Percentiles rank a stretch among this genome's conserved stretches.
These are phyloP conservation scores for Choristoneura rosaceana DNA, from an alignment of 2,888 invertebrate species.

Conservation along the genomic window DNA sequence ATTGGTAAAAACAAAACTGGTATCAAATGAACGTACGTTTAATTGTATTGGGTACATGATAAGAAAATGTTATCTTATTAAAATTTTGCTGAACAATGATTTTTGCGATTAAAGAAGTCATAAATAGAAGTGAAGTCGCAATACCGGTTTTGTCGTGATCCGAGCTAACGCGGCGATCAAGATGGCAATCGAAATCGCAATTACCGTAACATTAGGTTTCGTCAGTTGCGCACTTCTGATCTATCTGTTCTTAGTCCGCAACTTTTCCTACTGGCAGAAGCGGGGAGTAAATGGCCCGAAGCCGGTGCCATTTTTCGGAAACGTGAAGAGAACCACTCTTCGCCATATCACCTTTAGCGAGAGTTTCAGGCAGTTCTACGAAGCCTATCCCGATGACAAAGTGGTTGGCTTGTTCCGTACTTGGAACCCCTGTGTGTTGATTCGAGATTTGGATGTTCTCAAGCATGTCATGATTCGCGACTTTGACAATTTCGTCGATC, in stretches of 20 bases:
- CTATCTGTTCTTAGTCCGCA: conserved; percentile 17
- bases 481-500: conserved; percentile 40
- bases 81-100: neutral
- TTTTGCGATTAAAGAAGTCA: neutral
- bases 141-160: too few species aligned
- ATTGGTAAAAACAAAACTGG: neutral
- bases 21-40: neutral
- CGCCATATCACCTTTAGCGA: conserved; percentile 19
- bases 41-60: neutral
- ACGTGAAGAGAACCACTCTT: conserved; percentile 12
- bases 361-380: conserved; percentile 9
- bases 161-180: neutral
- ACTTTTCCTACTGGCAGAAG: conserved; percentile 28
- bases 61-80: neutral
- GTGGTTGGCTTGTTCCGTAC: conserved; percentile 39
- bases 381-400: conserved; percentile 24
- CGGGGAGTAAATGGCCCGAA: conserved; percentile 27
- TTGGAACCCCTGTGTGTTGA: conserved; percentile 30
- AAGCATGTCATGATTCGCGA: conserved; percentile 41
- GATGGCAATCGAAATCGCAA: conserved; percentile 12
- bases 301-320: conserved; percentile 28
- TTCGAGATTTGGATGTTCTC: conserved; percentile 37
- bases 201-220: neutral
- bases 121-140: neutral
- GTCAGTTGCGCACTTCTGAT: conserved; percentile 10